Conservation (phyloP, 2,888 invertebrate genomes). For the Eupithecia inturbata region DNA sequence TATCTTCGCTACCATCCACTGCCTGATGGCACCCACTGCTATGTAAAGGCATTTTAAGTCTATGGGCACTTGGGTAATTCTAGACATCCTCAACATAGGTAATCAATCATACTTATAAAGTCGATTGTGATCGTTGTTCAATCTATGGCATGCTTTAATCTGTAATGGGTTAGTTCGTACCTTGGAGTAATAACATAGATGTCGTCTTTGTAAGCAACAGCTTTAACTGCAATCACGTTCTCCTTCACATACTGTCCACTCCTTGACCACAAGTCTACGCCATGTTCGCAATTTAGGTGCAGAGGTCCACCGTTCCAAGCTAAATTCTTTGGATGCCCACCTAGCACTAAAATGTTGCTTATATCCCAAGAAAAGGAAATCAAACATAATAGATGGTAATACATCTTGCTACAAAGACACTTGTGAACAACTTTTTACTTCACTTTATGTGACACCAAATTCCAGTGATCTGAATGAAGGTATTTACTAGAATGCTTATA, state of each 20-base stretch:
- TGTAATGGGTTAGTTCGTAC: conserved; percentile 44
- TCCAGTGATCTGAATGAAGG: conserved; percentile 32
- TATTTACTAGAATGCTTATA: conserved; percentile 40
- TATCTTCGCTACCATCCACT: background rate
- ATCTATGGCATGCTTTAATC: conserved; percentile 5
- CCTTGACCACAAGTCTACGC: conserved; percentile 77
- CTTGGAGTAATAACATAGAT: conserved; percentile 85
- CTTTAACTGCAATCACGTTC: conserved; percentile 85
- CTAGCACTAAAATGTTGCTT: conserved; percentile 35
- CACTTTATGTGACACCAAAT: conserved; percentile 26
- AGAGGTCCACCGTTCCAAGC: conserved; percentile 76
- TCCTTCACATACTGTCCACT: conserved; percentile 82
- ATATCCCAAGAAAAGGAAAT: conserved; percentile 28
- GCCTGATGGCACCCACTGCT: background rate
- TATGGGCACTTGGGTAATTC: background rate
- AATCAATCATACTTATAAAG: conserved; percentile 8
- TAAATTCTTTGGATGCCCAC: conserved; percentile 61
- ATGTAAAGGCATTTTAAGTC: background rate
- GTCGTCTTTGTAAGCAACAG: conserved; percentile 82
- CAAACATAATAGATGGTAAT: conserved; percentile 25
- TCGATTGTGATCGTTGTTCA: conserved; percentile 11
- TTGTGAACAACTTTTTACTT: conserved; percentile 28
- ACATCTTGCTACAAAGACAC: conserved; percentile 38
- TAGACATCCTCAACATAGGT: background rate
- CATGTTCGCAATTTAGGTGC: conserved; percentile 75